Evolutionary conservation across 2,113 vertebrate genomes (phyloP), one percentile per base, ranked within the genome.

Genomic region (Baryphthengus martii): DNA sequence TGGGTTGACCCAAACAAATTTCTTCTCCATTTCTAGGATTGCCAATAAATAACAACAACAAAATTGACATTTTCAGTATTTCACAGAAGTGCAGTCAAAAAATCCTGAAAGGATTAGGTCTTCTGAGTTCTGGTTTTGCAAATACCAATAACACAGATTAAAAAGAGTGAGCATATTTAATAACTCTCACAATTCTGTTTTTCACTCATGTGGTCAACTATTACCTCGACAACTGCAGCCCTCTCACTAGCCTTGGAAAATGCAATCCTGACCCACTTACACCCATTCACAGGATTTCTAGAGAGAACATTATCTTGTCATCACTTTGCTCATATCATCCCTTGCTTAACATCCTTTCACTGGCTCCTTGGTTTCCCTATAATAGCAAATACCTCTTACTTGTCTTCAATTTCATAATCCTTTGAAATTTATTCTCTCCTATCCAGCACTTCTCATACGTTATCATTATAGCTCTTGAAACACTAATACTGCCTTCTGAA

Each of bases 221-320:
- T 88, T 44, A 90, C 56, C 26, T 73, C 0, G 0, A 49, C 53
- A 39, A 88, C 40, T 75, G 29, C 40, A 91, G 71, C 3, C 21
- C 11, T 67, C 89, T 72, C 70, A 39, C 49, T 24, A 4, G 8
- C 52, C 74, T 56, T 85, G 52, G 72, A 11, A 82, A 95, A 90
- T 17, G 16, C 44, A 85, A 15, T 40, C 29, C 52, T 49, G 70
- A 44, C 21, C 62, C 77, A 71, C 52, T 72, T 85, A 63, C 1
- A 7, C 17, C 47, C 50, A 33, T 61, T 71, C 52, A 75, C 40
- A 76, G 67, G 76, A 85, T 49, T 93, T 71, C 67, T 65, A 50
- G 66, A 88, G 71, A 95, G 17, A 93, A 72, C 66, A 68, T 93
- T 87, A 91, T 49, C 84, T 82, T 85, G 70, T 66, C 80, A 84